phyloP scores from a whole-genome alignment of 2,888 invertebrate species.

The Lasius platythorax region DNA sequence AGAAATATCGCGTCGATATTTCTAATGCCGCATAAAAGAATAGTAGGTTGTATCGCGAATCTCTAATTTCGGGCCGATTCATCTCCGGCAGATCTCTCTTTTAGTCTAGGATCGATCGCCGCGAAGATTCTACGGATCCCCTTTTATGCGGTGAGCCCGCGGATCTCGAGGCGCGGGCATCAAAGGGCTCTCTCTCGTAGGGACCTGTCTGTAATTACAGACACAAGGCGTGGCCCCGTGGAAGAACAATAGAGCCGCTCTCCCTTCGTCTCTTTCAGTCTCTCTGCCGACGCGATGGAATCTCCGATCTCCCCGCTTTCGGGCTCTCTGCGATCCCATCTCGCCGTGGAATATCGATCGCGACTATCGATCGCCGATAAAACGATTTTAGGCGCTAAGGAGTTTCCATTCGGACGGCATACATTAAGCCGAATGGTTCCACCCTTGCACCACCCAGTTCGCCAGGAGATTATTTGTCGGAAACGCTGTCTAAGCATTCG shows the following conservation, averaged over 20 bases:
- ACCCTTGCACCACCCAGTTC: constrained; percentile 54
- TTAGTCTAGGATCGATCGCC: constrained; percentile 73
- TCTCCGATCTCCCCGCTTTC: constrained; percentile 80
- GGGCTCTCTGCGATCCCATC: constrained; percentile 82
- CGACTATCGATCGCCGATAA: constrained; percentile 83
- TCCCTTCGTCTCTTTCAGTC: constrained; percentile 59
- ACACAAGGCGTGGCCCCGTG: constrained; percentile 84
- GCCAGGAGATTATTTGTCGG: constrained; percentile 63
- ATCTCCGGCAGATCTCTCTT: constrained; percentile 58
- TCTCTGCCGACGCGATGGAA: constrained; percentile 77
- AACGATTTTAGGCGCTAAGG: constrained; percentile 83
- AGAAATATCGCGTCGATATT: neutral
- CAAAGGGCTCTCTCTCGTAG: constrained; percentile 83
- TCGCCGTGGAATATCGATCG: constrained; percentile 81
- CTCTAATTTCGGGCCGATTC: constrained; percentile 76
- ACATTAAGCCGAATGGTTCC: constrained; percentile 75
- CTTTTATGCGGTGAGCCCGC: constrained; percentile 68
- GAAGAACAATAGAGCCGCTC: constrained; percentile 85
- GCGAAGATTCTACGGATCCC: constrained; percentile 59
- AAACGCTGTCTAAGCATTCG: neutral
- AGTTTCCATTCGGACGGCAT: constrained; percentile 82
- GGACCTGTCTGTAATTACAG: constrained; percentile 85
- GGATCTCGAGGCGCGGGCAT: constrained; percentile 80
- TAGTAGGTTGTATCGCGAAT: constrained; percentile 73
- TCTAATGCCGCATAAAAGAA: constrained; percentile 45